phyloP scores from a whole-genome alignment of 2,113 vertebrate genomes.

The Guaruba guarouba region DNA sequence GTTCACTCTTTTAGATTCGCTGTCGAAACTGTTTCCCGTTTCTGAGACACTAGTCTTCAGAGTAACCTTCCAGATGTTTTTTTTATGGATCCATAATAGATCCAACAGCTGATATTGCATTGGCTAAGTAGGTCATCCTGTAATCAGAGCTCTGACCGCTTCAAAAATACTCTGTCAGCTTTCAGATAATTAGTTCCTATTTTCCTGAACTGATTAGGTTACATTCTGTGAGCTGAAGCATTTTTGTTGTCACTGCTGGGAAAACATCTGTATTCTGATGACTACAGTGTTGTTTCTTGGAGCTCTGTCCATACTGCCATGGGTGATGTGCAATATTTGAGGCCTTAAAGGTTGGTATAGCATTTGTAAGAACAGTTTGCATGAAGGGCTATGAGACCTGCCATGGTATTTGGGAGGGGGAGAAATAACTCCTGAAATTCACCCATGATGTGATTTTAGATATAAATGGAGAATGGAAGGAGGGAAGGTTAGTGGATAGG shows the following conservation, averaged over 20 bases:
- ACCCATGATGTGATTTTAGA: not conserved
- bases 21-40: not conserved
- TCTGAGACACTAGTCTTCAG: not conserved
- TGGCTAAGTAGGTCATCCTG: not conserved
- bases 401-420: not conserved
- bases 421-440: not conserved
- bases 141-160: not conserved
- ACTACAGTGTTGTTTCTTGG: not conserved
- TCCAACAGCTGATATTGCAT: not conserved
- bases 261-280: not conserved
- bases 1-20: not conserved
- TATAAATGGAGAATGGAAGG: not conserved
- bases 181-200: not conserved
- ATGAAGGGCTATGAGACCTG: not conserved
- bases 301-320: not conserved
- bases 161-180: not conserved
- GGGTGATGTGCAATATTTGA: accelerated
- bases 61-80: not conserved
- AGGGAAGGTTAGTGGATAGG: not conserved
- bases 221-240: not conserved
- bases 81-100: not conserved
- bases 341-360: not conserved
- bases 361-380: not conserved
- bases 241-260: not conserved
- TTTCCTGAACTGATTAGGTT: not conserved